Percentiles rank a stretch among this genome's conserved stretches.
phyloP scores from a whole-genome alignment of 1,140 invertebrate genomes.

The Hestina assimilis region DNA sequence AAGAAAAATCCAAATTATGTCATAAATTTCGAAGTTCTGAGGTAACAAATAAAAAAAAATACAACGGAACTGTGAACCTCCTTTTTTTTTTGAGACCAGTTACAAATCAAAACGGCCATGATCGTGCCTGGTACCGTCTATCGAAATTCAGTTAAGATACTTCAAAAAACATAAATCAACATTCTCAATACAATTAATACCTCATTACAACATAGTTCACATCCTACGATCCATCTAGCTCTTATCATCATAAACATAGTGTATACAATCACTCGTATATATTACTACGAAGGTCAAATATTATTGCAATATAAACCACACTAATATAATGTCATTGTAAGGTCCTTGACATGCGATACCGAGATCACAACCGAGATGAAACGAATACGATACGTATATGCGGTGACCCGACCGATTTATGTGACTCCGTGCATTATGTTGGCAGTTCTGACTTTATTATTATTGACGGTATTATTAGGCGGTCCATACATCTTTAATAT shows the following conservation, averaged over 20 bases:
- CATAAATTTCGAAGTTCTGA: no score
- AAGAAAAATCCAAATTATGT: no score
- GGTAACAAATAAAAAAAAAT: no score
- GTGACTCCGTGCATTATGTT: neutral
- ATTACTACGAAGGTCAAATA: slow-evolving; percentile 10
- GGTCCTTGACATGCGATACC: slow-evolving; percentile 24
- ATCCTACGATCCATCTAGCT: neutral
- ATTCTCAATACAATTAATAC: neutral
- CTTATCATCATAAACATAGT: neutral
- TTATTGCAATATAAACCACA: slow-evolving; percentile 17
- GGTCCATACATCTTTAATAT: no score
- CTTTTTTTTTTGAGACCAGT: no score
- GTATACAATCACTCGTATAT: neutral
- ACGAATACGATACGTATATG: slow-evolving; percentile 19
- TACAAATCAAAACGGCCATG: no score
- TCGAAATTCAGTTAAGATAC: no score
- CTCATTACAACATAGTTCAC: neutral
- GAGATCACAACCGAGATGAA: slow-evolving; percentile 13
- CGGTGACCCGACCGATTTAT: slow-evolving; percentile 23
- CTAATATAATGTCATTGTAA: slow-evolving; percentile 16
- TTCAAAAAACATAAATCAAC: neutral
- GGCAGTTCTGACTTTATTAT: neutral
- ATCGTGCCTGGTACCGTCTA: no score
- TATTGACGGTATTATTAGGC: neutral
- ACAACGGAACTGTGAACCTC: no score